Conservation (phyloP, 2,113 vertebrate genomes). For the Carettochelys insculpta region DNA sequence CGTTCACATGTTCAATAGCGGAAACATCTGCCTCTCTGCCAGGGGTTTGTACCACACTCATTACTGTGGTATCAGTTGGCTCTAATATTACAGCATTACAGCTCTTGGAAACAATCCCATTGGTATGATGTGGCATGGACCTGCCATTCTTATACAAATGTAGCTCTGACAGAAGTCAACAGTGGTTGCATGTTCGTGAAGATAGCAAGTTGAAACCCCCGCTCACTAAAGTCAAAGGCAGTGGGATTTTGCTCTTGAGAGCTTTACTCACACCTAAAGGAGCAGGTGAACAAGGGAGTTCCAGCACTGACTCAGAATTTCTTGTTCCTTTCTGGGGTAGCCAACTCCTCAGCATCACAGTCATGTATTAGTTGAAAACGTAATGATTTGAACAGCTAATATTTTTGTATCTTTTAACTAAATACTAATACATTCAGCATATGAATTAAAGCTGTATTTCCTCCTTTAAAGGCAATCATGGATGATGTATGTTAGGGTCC, state of each 20-base stretch:
- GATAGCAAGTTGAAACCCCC: fast-evolving
- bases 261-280: background rate
- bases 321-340: conserved; percentile 19
- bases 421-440: conserved; percentile 58
- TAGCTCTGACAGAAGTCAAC: background rate
- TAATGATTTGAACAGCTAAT: conserved; percentile 73
- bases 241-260: background rate
- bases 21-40: fast-evolving
- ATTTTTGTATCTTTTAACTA: conserved; percentile 63
- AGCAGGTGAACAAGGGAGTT: conserved; percentile 27
- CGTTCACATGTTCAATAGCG: fast-evolving
- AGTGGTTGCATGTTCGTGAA: background rate
- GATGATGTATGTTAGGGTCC: conserved; percentile 74
- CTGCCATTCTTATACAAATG: fast-evolving
- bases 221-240: background rate
- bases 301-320: background rate
- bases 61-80: fast-evolving
- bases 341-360: conserved; percentile 59
- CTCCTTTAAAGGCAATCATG: conserved; percentile 66
- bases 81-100: background rate
- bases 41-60: background rate
- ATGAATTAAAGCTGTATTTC: conserved; percentile 79
- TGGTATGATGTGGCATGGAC: background rate
- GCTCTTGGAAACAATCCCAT: background rate
- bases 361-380: conserved; percentile 29